These are phyloP conservation scores for Drosophila incognita DNA, from an alignment of 2,888 invertebrate genomes.

Conservation along the genomic window DNA sequence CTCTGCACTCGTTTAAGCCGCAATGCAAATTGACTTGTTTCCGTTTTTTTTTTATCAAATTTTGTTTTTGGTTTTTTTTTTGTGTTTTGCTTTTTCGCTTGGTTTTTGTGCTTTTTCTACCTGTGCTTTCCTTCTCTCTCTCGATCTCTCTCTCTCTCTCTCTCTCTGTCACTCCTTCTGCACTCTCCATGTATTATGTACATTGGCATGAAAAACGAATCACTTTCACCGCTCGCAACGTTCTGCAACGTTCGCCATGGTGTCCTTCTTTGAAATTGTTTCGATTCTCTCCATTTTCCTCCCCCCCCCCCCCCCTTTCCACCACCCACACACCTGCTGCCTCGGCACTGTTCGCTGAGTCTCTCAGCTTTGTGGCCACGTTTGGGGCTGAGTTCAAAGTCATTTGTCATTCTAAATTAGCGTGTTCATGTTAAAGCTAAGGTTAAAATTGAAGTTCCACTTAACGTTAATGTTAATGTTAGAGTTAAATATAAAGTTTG, in stretches of 20 bases:
- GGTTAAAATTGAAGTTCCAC: neutral
- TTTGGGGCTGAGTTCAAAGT: neutral
- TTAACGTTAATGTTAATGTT: neutral
- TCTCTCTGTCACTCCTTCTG: neutral
- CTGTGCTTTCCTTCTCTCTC: neutral
- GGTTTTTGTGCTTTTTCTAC: constrained; percentile 14
- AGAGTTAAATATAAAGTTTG: neutral
- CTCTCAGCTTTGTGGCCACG: neutral
- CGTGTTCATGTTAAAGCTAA: neutral
- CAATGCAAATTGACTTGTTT: constrained; percentile 81
- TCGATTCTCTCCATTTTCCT: constrained; percentile 31
- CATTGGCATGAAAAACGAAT: constrained; percentile 48
- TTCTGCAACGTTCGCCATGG: constrained; percentile 20
- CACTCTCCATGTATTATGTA: constrained; percentile 57
- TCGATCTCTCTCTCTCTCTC: neutral
- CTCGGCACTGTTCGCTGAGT: neutral
- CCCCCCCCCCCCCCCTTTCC: neutral
- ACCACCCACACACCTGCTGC: neutral
- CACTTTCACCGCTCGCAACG: constrained; percentile 46
- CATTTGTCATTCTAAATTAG: neutral
- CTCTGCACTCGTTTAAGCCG: constrained; percentile 69
- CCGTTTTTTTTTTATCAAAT: constrained; percentile 46
- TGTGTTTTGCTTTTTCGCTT: constrained; percentile 1
- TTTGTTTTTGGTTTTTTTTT: constrained; percentile 19
- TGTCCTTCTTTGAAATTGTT: constrained; percentile 62